A percentile compares a stretch with the other conserved stretches of the same genome.
Evolutionary conservation across 2,888 invertebrate genomes (phyloP).

Genomic region (Monopis laevigella): DNA sequence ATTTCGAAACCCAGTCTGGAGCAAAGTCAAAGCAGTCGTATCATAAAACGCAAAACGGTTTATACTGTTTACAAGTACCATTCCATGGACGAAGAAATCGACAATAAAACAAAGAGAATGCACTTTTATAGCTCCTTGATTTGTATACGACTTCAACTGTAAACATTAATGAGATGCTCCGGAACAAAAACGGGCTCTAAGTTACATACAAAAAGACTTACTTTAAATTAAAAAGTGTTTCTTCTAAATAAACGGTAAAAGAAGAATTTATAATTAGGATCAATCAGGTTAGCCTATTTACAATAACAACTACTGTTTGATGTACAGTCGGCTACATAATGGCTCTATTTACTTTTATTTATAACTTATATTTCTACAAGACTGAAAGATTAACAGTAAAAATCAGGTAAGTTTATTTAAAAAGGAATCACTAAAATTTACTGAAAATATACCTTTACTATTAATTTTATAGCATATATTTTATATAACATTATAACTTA

Average conservation of each 20-base stretch:
- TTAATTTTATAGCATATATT: too few species aligned
- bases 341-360: too few species aligned
- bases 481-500: too few species aligned
- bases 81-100: slow-evolving; percentile 46
- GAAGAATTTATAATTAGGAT: slow-evolving; percentile 22
- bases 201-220: background rate
- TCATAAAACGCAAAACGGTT: background rate
- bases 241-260: background rate
- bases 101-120: slow-evolving; percentile 31
- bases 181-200: background rate
- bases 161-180: slow-evolving; percentile 6
- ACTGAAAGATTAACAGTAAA: too few species aligned
- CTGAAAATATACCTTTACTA: too few species aligned
- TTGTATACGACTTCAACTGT: slow-evolving; percentile 38
- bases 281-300: slow-evolving; percentile 18
- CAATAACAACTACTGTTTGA: background rate
- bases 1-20: too few species aligned
- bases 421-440: too few species aligned
- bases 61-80: slow-evolving; percentile 20
- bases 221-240: background rate
- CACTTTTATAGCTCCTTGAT: slow-evolving; percentile 46
- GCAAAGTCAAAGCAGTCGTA: too few species aligned
- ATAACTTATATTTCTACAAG: too few species aligned
- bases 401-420: too few species aligned
- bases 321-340: slow-evolving; percentile 1